A percentile compares a stretch with the other conserved stretches of the same genome.
phyloP scores from a whole-genome alignment of 2,113 vertebrate species.

The Proterorhinus semilunaris region DNA sequence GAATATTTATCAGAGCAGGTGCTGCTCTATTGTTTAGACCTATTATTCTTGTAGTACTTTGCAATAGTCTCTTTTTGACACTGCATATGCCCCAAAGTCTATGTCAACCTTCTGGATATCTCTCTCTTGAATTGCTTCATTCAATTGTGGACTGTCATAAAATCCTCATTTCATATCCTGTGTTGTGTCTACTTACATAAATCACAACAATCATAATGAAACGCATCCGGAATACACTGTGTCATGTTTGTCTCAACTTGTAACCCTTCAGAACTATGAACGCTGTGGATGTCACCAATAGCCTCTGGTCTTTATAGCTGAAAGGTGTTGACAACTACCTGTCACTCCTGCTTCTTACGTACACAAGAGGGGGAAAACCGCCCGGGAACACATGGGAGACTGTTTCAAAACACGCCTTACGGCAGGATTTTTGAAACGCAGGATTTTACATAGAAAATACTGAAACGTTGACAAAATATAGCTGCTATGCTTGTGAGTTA shows the following conservation, averaged over 20 bases:
- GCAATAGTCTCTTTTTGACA: no score
- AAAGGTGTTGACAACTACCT: conserved; percentile 2
- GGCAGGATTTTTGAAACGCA: neutral
- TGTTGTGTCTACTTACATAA: no score
- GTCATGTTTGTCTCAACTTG: neutral
- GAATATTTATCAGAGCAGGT: no score
- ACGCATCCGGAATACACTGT: neutral
- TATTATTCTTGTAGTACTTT: no score
- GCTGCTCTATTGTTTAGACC: no score
- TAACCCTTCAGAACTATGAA: conserved; percentile 1
- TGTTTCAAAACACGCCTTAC: neutral
- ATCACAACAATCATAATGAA: no score
- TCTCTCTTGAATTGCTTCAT: no score
- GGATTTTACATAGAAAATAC: neutral
- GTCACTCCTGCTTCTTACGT: neutral
- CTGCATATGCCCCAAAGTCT: no score
- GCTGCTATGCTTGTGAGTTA: neutral
- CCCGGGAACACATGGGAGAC: neutral
- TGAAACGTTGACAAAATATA: neutral
- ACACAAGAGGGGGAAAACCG: neutral
- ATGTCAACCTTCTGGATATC: no score
- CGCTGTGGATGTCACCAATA: neutral
- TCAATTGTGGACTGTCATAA: no score
- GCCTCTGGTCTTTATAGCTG: neutral
- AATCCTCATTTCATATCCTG: no score